Evolutionary conservation across 2,113 vertebrate genomes (phyloP).

Genomic region (Oncorhynchus mykiss): DNA sequence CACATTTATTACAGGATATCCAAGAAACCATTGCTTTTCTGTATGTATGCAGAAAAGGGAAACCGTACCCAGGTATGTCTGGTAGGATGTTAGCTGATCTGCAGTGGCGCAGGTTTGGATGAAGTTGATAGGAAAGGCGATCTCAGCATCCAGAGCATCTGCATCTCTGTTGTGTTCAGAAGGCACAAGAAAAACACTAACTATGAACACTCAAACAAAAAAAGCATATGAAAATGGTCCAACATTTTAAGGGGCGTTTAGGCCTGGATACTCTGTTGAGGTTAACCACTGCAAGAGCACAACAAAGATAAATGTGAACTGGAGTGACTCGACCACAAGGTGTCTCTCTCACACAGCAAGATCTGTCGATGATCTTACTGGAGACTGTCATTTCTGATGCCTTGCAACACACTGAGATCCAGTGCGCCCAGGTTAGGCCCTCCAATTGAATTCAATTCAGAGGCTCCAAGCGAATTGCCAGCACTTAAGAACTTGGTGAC

Average conservation of each 20-base stretch:
- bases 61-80: constrained; percentile 69
- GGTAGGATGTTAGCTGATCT: constrained; percentile 28
- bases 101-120: not conserved
- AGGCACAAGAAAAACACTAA: not conserved
- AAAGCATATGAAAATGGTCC: not conserved
- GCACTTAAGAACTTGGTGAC: constrained; percentile 44
- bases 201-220: not conserved
- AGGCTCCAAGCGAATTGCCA: constrained; percentile 44
- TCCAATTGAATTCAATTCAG: constrained; percentile 36
- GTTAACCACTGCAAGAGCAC: no score
- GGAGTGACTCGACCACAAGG: not conserved
- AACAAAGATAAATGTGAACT: no score
- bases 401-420: constrained; percentile 2
- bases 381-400: constrained; percentile 39
- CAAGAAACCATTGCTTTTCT: not conserved
- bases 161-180: constrained; percentile 44
- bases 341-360: not conserved
- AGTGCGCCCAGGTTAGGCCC: constrained; percentile 62
- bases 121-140: constrained; percentile 47
- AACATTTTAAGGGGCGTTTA: not conserved
- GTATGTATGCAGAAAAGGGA: not conserved
- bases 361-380: constrained; percentile 54
- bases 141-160: constrained; percentile 41
- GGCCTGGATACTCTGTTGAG: no score
- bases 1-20: no score